Evolutionary conservation across 2,113 vertebrate species (phyloP).

Genomic region (Morphnarchus princeps): DNA sequence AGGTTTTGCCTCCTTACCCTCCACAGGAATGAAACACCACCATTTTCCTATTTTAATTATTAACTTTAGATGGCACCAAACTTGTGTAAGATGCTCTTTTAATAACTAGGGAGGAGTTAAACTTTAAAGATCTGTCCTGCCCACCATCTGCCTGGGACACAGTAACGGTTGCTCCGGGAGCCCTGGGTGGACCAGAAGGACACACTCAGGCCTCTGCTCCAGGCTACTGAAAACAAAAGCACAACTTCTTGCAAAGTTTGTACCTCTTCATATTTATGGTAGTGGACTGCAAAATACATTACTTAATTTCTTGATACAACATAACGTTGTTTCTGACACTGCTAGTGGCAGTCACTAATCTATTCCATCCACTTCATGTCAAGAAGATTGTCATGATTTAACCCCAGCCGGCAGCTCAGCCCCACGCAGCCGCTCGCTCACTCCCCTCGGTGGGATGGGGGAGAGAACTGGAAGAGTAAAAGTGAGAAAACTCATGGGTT

Average conservation of each 20-base stretch:
- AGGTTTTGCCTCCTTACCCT: neutral
- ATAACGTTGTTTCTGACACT: slow-evolving; percentile 71
- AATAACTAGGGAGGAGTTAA: neutral
- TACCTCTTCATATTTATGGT: neutral
- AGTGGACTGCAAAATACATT: neutral
- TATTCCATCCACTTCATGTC: slow-evolving; percentile 74
- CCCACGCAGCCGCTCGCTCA: too few species aligned
- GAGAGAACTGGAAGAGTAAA: too few species aligned
- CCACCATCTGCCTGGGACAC: neutral
- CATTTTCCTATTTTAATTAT: neutral
- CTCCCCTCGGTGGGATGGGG: too few species aligned
- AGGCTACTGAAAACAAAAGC: neutral
- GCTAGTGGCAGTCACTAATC: slow-evolving; percentile 69
- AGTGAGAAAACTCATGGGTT: too few species aligned
- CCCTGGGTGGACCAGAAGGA: neutral
- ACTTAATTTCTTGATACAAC: neutral
- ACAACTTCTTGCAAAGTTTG: neutral
- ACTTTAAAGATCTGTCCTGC: neutral
- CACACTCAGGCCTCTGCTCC: neutral
- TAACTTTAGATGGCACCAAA: neutral
- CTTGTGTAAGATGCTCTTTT: neutral
- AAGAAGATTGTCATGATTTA: neutral
- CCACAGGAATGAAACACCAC: neutral
- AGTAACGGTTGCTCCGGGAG: neutral
- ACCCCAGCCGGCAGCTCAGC: too few species aligned